These are phyloP conservation scores for Liolophura sinensis DNA, from an alignment of 1,140 invertebrate species.

Conservation along the genomic window DNA sequence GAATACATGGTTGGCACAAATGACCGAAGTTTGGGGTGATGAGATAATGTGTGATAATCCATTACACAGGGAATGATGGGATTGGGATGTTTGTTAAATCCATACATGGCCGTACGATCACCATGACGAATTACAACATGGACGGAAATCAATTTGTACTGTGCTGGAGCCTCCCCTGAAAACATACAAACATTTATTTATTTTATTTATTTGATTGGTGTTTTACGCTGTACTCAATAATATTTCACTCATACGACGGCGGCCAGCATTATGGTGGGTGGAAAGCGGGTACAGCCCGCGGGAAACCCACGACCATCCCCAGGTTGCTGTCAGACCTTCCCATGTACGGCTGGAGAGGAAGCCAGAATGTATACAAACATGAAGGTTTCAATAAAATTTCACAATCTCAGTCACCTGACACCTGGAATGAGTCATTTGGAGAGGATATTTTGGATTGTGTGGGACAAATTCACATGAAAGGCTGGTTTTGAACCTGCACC, in stretches of 20 bases:
- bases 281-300: too few species aligned
- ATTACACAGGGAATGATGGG: constrained; percentile 74
- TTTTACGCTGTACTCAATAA: too few species aligned
- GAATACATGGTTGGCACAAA: constrained; percentile 26
- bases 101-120: constrained; percentile 80
- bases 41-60: constrained; percentile 36
- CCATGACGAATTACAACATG: constrained; percentile 83
- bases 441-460: too few species aligned
- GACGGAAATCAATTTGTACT: constrained; percentile 76
- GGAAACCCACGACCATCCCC: too few species aligned
- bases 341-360: too few species aligned
- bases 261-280: too few species aligned
- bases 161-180: constrained; percentile 64
- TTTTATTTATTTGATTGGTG: too few species aligned
- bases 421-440: not conserved
- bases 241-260: too few species aligned
- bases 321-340: too few species aligned
- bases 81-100: constrained; percentile 70
- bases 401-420: not conserved
- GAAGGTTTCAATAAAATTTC: constrained; percentile 11
- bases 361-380: too few species aligned
- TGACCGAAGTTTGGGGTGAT: constrained; percentile 19
- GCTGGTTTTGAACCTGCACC: too few species aligned
- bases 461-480: too few species aligned
- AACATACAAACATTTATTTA: constrained; percentile 31